A percentile compares a stretch with the other conserved stretches of the same genome.
These are phyloP conservation scores for Bradypodion ventrale DNA, from an alignment of 2,797 vertebrate genomes.

Conservation along the genomic window DNA sequence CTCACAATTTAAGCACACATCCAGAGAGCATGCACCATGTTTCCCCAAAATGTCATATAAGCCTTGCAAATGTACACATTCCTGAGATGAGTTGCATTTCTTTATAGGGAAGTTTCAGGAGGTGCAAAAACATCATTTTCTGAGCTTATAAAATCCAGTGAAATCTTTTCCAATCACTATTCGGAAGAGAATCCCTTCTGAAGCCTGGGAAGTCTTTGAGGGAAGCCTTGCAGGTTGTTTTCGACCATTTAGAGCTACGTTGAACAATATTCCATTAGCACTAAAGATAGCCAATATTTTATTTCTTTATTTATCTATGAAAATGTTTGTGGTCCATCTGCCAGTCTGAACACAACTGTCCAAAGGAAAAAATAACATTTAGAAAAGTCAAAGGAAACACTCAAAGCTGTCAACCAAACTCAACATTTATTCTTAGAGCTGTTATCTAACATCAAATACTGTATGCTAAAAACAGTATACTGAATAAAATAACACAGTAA, in stretches of 20 bases:
- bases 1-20: no score
- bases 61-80: no score
- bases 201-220: background rate
- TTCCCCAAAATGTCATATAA: no score
- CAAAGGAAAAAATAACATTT: background rate
- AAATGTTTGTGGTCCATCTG: background rate
- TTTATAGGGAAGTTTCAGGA: no score
- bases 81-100: no score
- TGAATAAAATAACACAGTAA: background rate
- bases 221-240: background rate
- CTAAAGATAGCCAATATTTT: background rate
- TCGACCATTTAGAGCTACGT: background rate
- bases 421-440: background rate
- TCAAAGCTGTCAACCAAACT: background rate
- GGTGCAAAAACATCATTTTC: no score
- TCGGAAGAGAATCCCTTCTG: background rate
- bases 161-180: no score
- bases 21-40: no score
- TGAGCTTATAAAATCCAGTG: no score
- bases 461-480: background rate
- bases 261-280: background rate
- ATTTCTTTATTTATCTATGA: background rate
- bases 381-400: background rate
- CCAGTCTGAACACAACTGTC: background rate
- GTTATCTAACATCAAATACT: background rate